Percentiles rank a stretch among this genome's conserved stretches.
Conservation (phyloP, 2,113 vertebrate genomes). For the Malurus alboscapulatus region DNA sequence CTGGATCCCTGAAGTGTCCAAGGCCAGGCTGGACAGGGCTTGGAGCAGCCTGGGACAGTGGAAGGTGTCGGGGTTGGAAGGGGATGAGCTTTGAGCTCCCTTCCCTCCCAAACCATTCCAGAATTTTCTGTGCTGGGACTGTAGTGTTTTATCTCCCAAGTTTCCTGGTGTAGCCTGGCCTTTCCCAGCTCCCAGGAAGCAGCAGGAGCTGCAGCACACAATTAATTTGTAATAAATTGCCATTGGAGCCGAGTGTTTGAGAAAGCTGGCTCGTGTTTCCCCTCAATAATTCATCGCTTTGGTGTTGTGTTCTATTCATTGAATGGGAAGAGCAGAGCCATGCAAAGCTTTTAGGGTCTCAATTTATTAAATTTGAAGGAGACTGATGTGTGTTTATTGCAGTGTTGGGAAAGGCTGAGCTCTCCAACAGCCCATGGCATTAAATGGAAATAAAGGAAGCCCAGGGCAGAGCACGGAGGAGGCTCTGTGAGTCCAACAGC, state of each 20-base stretch:
- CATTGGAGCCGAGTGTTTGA: background rate
- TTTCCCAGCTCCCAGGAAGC: background rate
- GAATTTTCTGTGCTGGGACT: background rate
- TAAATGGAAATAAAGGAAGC: background rate
- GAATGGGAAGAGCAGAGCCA: background rate
- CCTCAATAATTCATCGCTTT: constrained; percentile 50
- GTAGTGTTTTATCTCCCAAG: rapidly evolving
- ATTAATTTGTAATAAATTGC: constrained; percentile 54
- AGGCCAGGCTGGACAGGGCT: rapidly evolving
- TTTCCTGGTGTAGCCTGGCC: background rate
- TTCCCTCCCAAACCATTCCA: background rate
- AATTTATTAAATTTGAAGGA: constrained; percentile 20
- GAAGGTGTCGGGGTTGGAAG: background rate
- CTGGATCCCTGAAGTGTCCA: background rate
- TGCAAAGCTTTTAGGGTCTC: constrained; percentile 8
- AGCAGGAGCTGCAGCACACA: background rate
- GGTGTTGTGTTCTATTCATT: background rate
- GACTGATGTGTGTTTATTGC: constrained; percentile 2
- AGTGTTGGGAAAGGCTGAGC: background rate
- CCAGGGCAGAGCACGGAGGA: background rate
- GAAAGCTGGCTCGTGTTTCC: constrained; percentile 39
- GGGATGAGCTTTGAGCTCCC: background rate
- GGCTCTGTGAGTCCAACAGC: background rate
- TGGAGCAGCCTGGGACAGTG: rapidly evolving
- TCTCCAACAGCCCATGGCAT: background rate